Evolutionary conservation across 2,113 vertebrate genomes (phyloP).

Genomic region (Gopherus flavomarginatus): DNA sequence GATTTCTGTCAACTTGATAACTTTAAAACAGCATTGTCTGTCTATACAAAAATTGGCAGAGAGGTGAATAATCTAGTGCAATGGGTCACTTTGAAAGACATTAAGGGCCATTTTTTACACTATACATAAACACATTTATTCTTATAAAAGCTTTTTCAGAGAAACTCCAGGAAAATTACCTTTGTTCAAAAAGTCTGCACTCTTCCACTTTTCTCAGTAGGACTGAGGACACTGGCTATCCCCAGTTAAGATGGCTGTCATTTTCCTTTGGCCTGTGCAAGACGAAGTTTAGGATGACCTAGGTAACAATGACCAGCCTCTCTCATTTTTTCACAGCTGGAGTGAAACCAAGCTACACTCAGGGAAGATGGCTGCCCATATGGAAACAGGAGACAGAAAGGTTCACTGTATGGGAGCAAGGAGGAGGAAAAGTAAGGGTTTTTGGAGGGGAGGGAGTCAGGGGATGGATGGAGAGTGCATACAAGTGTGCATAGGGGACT

Average conservation of each 20-base stretch:
- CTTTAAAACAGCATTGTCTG: background rate
- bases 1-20: constrained; percentile 38
- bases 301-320: background rate
- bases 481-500: background rate
- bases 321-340: background rate
- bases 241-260: background rate
- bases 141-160: constrained; percentile 4
- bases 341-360: background rate
- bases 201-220: background rate
- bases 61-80: background rate
- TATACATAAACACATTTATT: constrained; percentile 28
- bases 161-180: background rate
- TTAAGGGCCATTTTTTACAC: background rate
- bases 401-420: background rate
- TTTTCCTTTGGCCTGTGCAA: background rate
- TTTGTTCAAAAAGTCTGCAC: background rate
- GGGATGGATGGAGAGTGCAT: background rate
- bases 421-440: background rate
- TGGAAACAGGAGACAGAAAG: background rate
- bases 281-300: background rate
- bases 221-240: background rate
- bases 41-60: constrained; percentile 3
- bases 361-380: background rate
- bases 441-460: rapidly evolving
- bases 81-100: background rate